A percentile compares a stretch with the other conserved stretches of the same genome.
Conservation (phyloP, 2,888 invertebrate genomes). For the Phragmatobia fuliginosa region DNA sequence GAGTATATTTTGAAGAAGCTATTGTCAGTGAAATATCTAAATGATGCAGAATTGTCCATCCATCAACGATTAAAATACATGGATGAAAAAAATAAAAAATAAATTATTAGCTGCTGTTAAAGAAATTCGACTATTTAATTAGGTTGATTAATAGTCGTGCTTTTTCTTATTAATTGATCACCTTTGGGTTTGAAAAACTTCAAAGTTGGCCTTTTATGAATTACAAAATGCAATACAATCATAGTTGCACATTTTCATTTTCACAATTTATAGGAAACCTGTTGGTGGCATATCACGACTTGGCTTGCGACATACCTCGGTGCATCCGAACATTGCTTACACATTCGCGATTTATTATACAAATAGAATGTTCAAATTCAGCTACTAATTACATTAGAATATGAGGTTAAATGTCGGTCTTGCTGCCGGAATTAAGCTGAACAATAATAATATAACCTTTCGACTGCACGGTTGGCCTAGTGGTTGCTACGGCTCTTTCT, state of each 20-base stretch:
- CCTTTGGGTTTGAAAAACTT: neutral
- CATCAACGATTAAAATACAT: too few relatives aligned
- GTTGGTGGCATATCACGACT: slow-evolving; percentile 45
- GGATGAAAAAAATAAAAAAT: too few relatives aligned
- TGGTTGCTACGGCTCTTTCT: too few relatives aligned
- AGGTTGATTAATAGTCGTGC: too few relatives aligned
- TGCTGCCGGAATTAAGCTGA: neutral
- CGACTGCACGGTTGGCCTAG: too few relatives aligned
- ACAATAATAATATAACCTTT: neutral
- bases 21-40: too few relatives aligned
- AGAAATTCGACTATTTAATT: too few relatives aligned
- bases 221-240: slow-evolving; percentile 15
- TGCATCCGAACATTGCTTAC: slow-evolving; percentile 30
- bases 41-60: too few relatives aligned
- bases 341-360: slow-evolving; percentile 39
- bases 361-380: slow-evolving; percentile 32
- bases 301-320: slow-evolving; percentile 31
- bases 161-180: too few relatives aligned
- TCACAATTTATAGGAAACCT: slow-evolving; percentile 46
- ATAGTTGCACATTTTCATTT: slow-evolving; percentile 38
- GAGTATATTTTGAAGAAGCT: too few relatives aligned
- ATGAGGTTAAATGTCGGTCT: slow-evolving; percentile 13
- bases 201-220: neutral
- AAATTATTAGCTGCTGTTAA: too few relatives aligned
- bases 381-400: slow-evolving; percentile 35